Evolutionary conservation across 23 tunicate species (phyloP), one percentile per base, ranked within the genome.

Genomic region (Halocynthia aurantium): DNA sequence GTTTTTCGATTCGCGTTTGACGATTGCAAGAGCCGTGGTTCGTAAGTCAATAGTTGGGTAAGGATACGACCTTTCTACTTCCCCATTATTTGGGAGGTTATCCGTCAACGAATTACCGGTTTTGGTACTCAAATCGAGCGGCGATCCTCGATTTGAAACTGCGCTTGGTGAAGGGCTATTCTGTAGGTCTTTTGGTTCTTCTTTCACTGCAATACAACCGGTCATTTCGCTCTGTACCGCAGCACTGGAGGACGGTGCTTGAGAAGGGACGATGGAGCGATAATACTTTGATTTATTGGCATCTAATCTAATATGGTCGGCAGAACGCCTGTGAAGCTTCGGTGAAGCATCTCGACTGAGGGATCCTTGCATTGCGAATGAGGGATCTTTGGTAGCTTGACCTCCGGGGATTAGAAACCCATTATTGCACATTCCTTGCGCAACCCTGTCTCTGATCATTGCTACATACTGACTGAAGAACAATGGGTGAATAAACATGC

Each of bases 21-120:
- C 78, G 8, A 54, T 54, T 8, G 78, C 78, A 50, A 50, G 54
- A 53, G 78, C 78, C 4, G 78, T 74, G 19, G 70, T 65, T 65
- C 70, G 70, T 65, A 65, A 65, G 31, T 65, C 70, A 15, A 65
- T 65, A 20, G 70, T 65, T 11, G 70, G 70, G 19, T 65, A 65
- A 10, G n/a, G 70, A 65, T 40, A 10, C 19, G 31, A 9, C 19
- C 6, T 40, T 10, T 40, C 22, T 11, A 19, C 72, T 15, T 19
- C 22, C 11, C 12, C 18, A 44, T 31, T 31, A 31, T 31, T 31
- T 4, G 44, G 44, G 2, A 31, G 44, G 44, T 31, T 31, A 31
- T 31, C 44, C 44, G 44, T 31, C 4, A 31, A 31, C 44, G 44
- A 31, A 31, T 31, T 31, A 13, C 57, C 49, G n/a, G 57, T 12